Conservation (phyloP, 2,888 invertebrate genomes). For the Conops quadrifasciatus region DNA sequence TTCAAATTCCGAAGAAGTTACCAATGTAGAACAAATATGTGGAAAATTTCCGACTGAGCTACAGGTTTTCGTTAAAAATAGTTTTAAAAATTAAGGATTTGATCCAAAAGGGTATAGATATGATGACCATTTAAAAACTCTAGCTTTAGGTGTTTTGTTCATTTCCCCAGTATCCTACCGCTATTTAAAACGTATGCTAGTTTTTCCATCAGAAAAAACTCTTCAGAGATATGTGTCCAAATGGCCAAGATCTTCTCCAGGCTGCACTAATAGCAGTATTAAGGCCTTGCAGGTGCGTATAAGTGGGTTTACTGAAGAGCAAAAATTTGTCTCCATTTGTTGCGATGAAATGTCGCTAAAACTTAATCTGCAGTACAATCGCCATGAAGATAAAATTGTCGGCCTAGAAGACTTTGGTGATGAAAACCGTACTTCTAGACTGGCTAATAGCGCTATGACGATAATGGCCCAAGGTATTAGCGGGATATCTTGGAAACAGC, state of each 20-base stretch:
- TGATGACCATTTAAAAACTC: too few species aligned
- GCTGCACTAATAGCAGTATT: too few species aligned
- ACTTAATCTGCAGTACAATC: background rate
- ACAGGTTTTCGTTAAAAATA: background rate
- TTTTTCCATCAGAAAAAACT: too few species aligned
- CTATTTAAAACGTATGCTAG: too few species aligned
- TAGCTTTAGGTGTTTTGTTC: too few species aligned
- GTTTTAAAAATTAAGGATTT: too few species aligned
- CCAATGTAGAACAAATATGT: too few species aligned
- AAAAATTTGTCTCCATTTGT: background rate
- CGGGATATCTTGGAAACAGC: background rate
- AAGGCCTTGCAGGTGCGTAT: background rate
- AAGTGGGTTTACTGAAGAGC: slow-evolving; percentile 15
- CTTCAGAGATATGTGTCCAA: too few species aligned
- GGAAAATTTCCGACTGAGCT: background rate
- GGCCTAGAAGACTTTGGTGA: slow-evolving; percentile 13
- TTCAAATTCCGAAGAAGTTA: background rate
- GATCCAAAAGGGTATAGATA: too few species aligned
- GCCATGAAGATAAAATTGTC: background rate
- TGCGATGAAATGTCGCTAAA: slow-evolving; percentile 8
- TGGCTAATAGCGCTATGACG: background rate
- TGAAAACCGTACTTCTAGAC: slow-evolving; percentile 13
- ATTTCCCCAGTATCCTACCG: too few species aligned
- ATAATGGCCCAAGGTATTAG: slow-evolving; percentile 7
- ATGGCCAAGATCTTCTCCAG: too few species aligned